phyloP scores from a whole-genome alignment of 2,113 vertebrate species.

The Arvicanthis niloticus region DNA sequence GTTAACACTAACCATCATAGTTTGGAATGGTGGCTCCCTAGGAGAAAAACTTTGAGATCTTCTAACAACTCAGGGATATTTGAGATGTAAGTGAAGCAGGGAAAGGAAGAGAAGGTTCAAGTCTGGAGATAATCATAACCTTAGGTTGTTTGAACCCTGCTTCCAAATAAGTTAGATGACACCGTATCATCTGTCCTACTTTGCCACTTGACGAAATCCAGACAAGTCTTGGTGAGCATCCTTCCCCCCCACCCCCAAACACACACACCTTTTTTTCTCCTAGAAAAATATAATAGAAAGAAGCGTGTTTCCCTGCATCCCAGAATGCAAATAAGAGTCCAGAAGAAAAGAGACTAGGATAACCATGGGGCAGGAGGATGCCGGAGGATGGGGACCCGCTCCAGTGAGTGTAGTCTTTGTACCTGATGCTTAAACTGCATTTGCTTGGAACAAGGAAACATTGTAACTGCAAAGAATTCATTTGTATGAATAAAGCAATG shows the following conservation, averaged over 20 bases:
- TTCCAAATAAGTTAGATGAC: background rate
- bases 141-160: background rate
- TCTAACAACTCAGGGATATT: background rate
- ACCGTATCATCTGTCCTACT: background rate
- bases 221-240: background rate
- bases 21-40: too few species aligned
- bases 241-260: background rate
- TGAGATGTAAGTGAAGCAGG: too few species aligned
- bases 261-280: background rate
- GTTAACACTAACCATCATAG: background rate
- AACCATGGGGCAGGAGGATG: background rate
- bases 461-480: slow-evolving; percentile 61
- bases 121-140: background rate
- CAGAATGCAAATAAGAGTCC: background rate
- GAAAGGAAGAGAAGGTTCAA: background rate
- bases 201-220: background rate
- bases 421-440: background rate
- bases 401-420: background rate
- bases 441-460: slow-evolving; percentile 26
- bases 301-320: background rate
- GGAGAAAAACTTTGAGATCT: background rate
- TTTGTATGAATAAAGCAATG: slow-evolving; percentile 56
- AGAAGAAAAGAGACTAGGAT: background rate
- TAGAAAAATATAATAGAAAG: background rate
- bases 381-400: slow-evolving; percentile 35